Evolutionary conservation across 2,797 vertebrate species (phyloP).

Genomic region (Chanos chanos): DNA sequence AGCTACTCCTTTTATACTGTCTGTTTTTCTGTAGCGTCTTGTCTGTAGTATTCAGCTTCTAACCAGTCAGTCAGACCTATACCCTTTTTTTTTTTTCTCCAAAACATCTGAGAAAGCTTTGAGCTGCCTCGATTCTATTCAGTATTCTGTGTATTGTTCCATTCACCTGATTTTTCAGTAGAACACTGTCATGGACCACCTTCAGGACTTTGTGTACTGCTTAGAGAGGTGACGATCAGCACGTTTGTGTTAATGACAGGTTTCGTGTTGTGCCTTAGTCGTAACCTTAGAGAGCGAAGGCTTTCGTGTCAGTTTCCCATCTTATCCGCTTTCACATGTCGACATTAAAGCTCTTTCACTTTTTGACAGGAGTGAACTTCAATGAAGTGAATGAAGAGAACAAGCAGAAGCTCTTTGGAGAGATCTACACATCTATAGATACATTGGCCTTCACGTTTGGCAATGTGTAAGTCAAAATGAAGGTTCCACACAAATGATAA

Average conservation of each 20-base stretch:
- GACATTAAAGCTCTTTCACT: too few species aligned
- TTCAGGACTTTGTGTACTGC: too few species aligned
- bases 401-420: conserved; percentile 83
- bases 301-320: background rate
- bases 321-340: conserved; percentile 15
- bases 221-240: background rate
- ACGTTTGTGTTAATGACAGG: background rate
- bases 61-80: too few species aligned
- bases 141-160: background rate
- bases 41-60: background rate
- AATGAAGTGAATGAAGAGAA: conserved; percentile 94
- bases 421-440: conserved; percentile 92
- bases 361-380: conserved; percentile 86
- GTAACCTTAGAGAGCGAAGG: background rate
- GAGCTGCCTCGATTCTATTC: too few species aligned
- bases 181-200: too few species aligned
- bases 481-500: too few species aligned
- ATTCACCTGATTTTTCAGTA: too few species aligned
- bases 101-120: too few species aligned
- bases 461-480: conserved; percentile 93
- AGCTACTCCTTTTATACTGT: background rate
- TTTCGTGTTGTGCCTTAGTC: background rate
- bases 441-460: conserved; percentile 97
- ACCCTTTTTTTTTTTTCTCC: too few species aligned
- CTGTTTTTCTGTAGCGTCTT: background rate